Evolutionary conservation across 2,113 vertebrate species (phyloP).

Genomic region (Scytalopus superciliaris): DNA sequence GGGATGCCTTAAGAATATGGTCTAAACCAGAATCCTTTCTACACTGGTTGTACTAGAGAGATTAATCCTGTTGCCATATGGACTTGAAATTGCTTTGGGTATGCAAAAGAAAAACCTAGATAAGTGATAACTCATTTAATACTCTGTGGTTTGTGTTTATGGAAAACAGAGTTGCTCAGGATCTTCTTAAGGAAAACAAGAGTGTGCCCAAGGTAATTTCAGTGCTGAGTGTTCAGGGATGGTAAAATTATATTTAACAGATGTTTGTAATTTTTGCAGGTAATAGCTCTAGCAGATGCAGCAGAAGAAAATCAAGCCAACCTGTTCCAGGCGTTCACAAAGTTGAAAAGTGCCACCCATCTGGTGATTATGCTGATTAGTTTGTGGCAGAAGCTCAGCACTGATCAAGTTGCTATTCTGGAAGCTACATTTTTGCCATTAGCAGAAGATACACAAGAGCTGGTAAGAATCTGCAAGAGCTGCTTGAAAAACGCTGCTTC

Average conservation of each 20-base stretch:
- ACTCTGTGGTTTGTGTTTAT: constrained; percentile 45
- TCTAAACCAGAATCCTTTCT: not conserved
- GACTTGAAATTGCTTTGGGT: constrained; percentile 35
- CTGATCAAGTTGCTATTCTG: constrained; percentile 85
- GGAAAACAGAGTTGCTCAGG: constrained; percentile 54
- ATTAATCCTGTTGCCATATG: constrained; percentile 27
- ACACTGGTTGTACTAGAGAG: not conserved
- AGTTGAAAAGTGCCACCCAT: constrained; percentile 86
- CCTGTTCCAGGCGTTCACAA: constrained; percentile 83
- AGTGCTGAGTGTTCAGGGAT: not conserved
- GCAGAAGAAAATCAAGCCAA: constrained; percentile 83
- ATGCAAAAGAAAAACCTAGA: constrained; percentile 26
- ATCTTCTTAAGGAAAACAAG: constrained; percentile 57
- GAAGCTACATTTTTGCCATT: constrained; percentile 89
- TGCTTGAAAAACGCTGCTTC: not conserved
- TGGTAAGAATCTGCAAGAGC: constrained; percentile 78
- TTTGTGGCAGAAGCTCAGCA: constrained; percentile 87
- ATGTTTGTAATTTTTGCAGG: constrained; percentile 75
- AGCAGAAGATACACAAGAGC: constrained; percentile 85
- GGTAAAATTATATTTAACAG: constrained; percentile 58
- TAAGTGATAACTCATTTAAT: constrained; percentile 44
- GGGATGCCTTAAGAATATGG: not conserved
- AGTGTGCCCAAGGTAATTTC: constrained; percentile 41
- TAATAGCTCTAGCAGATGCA: constrained; percentile 90
- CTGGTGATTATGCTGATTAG: constrained; percentile 86